Base-by-base conservation (phyloP, 2,888 invertebrate species). In the Uloborus plumipes region DNA sequence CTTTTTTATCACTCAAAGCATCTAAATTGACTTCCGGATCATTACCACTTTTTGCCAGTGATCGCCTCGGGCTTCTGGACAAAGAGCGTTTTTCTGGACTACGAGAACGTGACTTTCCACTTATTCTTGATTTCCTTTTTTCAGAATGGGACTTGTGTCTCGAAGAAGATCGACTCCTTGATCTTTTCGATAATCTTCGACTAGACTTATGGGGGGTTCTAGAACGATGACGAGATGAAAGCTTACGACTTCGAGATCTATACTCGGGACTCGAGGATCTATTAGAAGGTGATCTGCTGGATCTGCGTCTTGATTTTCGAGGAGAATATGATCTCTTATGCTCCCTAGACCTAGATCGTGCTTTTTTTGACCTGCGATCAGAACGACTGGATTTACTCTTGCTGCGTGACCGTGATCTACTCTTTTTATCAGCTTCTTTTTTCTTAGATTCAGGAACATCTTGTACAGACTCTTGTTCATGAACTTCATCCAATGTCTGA, bases 21-120 rank as follows among this genome's bases (percentile, higher is more conserved):
- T 49, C 55, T n/a, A 18, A 18, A 26, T 18, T 20, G 7, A 9
- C 26, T 51, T 74, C 80, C 14, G 62, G 53, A 58, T 81, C 74
- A 65, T 65, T 75, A 20, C 59, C 72, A 2, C 18, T 74, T 39
- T 70, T 81, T 15, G 61, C 50, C 11, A 58, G 9, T 3, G 80
- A 81, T 31, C 80, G 69, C 20, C 80, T 49, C 15, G 80, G 80
- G 50, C 80, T 81, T 55, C 70, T 74, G 0, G 79, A 80, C 16
- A 65, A 73, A 7, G 79, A 80, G 15, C 73, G 66, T 39, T 73
- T 80, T 9, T 64, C 61, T 1, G 73, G 73, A 55, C 61, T 80
- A 9, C 22, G 31, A 15, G 80, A 81, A 0, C 49, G 14, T 13
- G 80, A 81, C n/a, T 59, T 74, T 22, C 70, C 74, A n/a, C 73